Evolutionary conservation across 2,113 vertebrate genomes (phyloP).

Genomic region (Aphyosemion australe): DNA sequence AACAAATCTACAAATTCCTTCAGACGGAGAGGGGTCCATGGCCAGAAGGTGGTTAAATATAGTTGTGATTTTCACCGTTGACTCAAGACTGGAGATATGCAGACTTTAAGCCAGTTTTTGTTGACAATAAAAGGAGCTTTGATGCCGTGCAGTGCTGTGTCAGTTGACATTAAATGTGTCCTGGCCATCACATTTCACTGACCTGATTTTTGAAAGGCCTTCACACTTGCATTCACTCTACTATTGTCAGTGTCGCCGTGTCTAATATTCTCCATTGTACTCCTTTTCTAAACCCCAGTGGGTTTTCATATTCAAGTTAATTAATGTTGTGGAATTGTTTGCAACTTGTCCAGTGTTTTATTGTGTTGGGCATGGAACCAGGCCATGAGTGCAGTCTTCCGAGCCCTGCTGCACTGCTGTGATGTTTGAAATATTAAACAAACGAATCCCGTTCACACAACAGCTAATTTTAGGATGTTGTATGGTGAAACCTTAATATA

Average conservation of each 20-base stretch:
- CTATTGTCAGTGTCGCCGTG: not conserved
- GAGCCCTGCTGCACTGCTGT: not conserved
- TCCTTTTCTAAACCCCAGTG: not conserved
- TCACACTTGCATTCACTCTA: constrained; percentile 13
- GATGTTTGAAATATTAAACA: no score
- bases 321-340: not conserved
- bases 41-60: not conserved
- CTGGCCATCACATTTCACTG: constrained; percentile 25
- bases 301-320: not conserved
- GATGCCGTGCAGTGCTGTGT: constrained; percentile 9
- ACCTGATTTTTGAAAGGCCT: constrained; percentile 19
- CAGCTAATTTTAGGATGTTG: no score
- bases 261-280: constrained; percentile 1
- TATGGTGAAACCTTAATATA: no score
- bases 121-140: constrained; percentile 26
- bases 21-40: no score
- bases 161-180: constrained; percentile 11
- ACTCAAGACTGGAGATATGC: constrained; percentile 22
- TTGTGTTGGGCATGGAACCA: constrained; percentile 1
- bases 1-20: not conserved
- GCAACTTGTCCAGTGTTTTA: not conserved
- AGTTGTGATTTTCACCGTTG: not conserved
- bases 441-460: no score
- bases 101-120: constrained; percentile 31
- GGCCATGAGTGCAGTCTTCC: not conserved